These are phyloP conservation scores for Miltochrista miniata DNA, from an alignment of 2,888 invertebrate species.

Conservation along the genomic window DNA sequence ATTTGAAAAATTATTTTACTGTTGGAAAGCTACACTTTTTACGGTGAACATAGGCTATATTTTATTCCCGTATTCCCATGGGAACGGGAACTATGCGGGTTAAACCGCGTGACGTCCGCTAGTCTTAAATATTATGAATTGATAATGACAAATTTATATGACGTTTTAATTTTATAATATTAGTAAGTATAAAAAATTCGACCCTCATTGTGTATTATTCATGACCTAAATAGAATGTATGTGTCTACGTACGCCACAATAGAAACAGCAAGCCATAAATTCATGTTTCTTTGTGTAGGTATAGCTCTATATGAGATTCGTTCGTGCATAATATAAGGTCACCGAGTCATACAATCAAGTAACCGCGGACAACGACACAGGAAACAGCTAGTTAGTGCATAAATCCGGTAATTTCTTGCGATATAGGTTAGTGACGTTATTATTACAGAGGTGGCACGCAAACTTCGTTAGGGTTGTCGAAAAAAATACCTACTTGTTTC, in stretches of 20 bases:
- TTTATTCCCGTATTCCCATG: too few species aligned
- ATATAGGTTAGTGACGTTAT: slow-evolving; percentile 39
- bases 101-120: too few species aligned
- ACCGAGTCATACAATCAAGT: slow-evolving; percentile 18
- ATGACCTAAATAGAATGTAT: neutral
- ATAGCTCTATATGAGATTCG: too few species aligned
- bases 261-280: slow-evolving; percentile 25
- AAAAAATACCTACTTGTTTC: neutral
- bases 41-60: too few species aligned
- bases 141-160: too few species aligned
- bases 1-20: too few species aligned
- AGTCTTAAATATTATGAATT: too few species aligned
- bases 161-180: neutral
- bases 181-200: neutral
- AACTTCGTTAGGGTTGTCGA: slow-evolving; percentile 7
- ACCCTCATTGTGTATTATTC: slow-evolving; percentile 4
- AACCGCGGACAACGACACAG: slow-evolving; percentile 25
- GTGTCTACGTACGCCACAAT: slow-evolving; percentile 10
- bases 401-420: slow-evolving; percentile 30
- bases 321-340: slow-evolving; percentile 19
- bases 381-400: slow-evolving; percentile 31
- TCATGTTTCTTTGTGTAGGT: slow-evolving; percentile 1
- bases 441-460: slow-evolving; percentile 10
- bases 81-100: too few species aligned
- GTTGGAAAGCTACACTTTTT: too few species aligned